Evolutionary conservation across 1,140 invertebrate genomes (phyloP).

Genomic region (Hycleus phaleratus): DNA sequence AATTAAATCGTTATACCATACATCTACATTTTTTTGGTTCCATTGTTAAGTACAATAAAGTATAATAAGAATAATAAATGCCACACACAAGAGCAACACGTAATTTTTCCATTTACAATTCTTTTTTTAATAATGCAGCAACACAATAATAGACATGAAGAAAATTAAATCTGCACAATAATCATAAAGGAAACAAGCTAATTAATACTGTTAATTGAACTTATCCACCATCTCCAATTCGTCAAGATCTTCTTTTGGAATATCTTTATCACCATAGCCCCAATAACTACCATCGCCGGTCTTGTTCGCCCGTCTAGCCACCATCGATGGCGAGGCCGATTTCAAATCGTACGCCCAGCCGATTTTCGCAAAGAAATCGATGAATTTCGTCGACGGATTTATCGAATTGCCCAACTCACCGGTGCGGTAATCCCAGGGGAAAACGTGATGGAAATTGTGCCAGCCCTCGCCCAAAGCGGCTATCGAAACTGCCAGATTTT

Average conservation of each 20-base stretch:
- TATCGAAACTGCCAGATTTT: slow-evolving; percentile 62
- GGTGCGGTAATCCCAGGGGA: slow-evolving; percentile 83
- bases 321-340: slow-evolving; percentile 55
- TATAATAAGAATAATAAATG: too few species aligned
- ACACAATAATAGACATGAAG: too few species aligned
- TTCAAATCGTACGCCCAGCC: slow-evolving; percentile 69
- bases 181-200: too few species aligned
- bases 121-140: too few species aligned
- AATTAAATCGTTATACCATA: too few species aligned
- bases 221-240: slow-evolving; percentile 19
- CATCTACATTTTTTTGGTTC: too few species aligned
- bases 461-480: slow-evolving; percentile 76
- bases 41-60: too few species aligned
- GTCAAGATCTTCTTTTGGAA: slow-evolving; percentile 39
- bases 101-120: too few species aligned
- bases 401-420: slow-evolving; percentile 63
- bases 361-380: slow-evolving; percentile 60
- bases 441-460: slow-evolving; percentile 93
- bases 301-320: slow-evolving; percentile 50
- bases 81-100: too few species aligned
- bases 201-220: too few species aligned
- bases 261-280: slow-evolving; percentile 46
- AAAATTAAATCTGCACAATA: too few species aligned
- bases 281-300: slow-evolving; percentile 57
- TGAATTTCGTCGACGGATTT: slow-evolving; percentile 64